Conservation (phyloP, 1,140 invertebrate genomes). For the Hyles vespertilio region DNA sequence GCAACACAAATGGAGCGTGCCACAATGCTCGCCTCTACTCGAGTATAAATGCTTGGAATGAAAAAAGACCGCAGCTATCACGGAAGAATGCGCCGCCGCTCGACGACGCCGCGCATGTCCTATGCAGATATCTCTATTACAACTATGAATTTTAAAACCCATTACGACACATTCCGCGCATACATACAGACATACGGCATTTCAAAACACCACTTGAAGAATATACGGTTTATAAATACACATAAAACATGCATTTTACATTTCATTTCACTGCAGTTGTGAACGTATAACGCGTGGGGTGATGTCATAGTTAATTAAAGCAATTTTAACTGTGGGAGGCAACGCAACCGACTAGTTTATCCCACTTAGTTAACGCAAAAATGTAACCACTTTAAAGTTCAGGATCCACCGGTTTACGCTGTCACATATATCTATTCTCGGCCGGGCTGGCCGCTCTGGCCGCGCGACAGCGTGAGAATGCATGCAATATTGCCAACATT, state of each 20-base stretch:
- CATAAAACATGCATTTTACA: too few relatives aligned
- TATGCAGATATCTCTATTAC: constrained; percentile 13
- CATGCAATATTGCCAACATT: not conserved
- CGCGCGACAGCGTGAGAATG: constrained; percentile 10
- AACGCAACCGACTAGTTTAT: constrained; percentile 7
- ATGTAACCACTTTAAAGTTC: constrained; percentile 9
- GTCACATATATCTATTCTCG: constrained; percentile 3
- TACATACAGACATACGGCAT: too few relatives aligned
- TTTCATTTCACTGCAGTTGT: too few relatives aligned
- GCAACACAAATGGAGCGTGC: constrained; percentile 37
- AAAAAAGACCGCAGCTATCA: constrained; percentile 50
- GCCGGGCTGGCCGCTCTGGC: constrained; percentile 1
- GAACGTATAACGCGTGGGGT: constrained; percentile 7
- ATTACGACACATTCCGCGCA: too few relatives aligned
- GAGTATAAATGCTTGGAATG: constrained; percentile 39
- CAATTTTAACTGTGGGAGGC: constrained; percentile 13
- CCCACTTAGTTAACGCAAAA: constrained; percentile 11
- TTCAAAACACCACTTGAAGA: too few relatives aligned
- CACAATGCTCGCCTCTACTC: constrained; percentile 43
- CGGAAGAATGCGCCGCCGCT: constrained; percentile 37
- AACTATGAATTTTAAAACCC: too few relatives aligned
- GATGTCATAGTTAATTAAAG: constrained; percentile 25
- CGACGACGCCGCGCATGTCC: constrained; percentile 15
- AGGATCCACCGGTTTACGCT: constrained; percentile 11
- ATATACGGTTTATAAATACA: too few relatives aligned